These are phyloP conservation scores for Drosophila nigrodunni DNA, from an alignment of 1,140 invertebrate species.

Conservation along the genomic window DNA sequence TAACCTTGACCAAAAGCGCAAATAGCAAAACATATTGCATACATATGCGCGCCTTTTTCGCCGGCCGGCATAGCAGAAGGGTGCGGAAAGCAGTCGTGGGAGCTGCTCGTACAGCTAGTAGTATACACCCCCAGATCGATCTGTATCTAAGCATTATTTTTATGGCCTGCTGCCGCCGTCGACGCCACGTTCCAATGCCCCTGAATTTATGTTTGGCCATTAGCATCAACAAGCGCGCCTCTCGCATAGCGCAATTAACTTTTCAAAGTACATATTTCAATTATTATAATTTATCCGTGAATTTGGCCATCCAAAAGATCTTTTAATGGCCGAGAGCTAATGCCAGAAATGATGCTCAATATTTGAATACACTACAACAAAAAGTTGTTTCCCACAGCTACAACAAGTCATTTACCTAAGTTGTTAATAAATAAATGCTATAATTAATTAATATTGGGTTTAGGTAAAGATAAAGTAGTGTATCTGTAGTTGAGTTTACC, in stretches of 20 bases:
- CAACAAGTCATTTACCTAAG: too few species aligned
- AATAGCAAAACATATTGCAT: conserved; percentile 74
- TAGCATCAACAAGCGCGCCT: conserved; percentile 74
- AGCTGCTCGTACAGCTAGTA: not conserved
- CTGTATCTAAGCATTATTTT: conserved; percentile 27
- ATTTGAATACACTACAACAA: conserved; percentile 12
- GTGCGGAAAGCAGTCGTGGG: not conserved
- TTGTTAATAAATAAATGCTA: too few species aligned
- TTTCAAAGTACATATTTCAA: conserved; percentile 78
- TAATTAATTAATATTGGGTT: too few species aligned
- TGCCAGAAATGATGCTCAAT: conserved; percentile 41
- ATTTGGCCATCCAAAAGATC: conserved; percentile 64
- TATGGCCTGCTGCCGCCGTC: conserved; percentile 28
- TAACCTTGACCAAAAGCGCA: conserved; percentile 41
- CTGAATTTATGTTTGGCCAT: conserved; percentile 78
- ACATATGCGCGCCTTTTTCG: conserved; percentile 68
- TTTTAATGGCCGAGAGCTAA: conserved; percentile 51
- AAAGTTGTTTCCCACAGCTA: not conserved
- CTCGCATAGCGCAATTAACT: conserved; percentile 73
- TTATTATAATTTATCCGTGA: conserved; percentile 80
- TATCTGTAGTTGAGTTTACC: not conserved
- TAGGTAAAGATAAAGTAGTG: not conserved
- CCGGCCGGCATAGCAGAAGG: conserved; percentile 61
- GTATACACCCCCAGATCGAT: conserved; percentile 10
- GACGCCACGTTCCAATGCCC: conserved; percentile 10